Evolutionary conservation across 2,888 invertebrate species (phyloP).

Genomic region (Ceratothoa steindachneri): DNA sequence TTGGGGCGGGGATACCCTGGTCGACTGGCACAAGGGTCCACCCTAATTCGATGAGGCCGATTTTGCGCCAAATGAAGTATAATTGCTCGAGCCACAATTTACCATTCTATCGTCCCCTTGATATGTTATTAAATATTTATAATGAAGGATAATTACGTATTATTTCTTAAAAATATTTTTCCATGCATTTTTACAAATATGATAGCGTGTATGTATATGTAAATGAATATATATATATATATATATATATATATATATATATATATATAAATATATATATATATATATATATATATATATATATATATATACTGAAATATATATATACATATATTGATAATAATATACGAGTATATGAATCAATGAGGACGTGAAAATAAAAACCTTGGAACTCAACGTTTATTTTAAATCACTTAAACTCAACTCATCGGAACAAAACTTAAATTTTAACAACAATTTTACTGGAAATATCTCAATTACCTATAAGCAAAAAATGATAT

Average conservation of each 20-base stretch:
- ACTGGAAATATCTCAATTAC: too few species aligned
- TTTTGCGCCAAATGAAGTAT: not conserved
- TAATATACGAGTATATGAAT: not conserved
- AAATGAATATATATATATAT: not conserved
- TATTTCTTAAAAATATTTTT: not conserved
- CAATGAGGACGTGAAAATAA: too few species aligned
- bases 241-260: conserved; percentile 5
- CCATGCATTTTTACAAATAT: not conserved
- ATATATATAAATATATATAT: conserved; percentile 5
- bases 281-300: not conserved
- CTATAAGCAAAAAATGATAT: too few species aligned
- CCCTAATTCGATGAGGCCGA: too few species aligned
- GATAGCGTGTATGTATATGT: conserved; percentile 3
- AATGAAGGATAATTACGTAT: not conserved
- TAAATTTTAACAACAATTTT: too few species aligned
- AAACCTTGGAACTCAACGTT: too few species aligned
- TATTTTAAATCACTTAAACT: too few species aligned
- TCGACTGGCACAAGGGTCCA: too few species aligned
- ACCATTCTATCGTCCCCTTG: not conserved
- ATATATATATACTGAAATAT: not conserved
- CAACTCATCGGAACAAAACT: too few species aligned
- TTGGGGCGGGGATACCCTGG: not conserved
- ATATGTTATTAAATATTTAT: conserved; percentile 6
- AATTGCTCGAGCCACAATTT: not conserved
- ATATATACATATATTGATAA: conserved; percentile 1